A percentile compares a stretch with the other conserved stretches of the same genome.
Conservation (phyloP, 1,140 invertebrate species). For the Drosophila guanche region DNA sequence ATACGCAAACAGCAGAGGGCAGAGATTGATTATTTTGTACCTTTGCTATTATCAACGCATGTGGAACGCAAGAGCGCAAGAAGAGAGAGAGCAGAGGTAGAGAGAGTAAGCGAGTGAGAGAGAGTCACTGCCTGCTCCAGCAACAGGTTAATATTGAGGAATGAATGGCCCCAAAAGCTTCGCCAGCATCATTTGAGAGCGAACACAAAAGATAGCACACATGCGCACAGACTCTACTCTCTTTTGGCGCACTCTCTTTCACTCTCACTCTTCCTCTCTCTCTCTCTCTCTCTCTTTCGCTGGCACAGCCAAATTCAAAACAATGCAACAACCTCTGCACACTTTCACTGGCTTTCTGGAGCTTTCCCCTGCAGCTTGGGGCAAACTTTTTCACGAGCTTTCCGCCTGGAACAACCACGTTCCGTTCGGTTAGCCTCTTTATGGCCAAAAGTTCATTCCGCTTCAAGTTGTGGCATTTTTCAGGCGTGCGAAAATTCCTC, state of each 20-base stretch:
- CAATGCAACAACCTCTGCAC: slow-evolving; percentile 74
- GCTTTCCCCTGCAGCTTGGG: slow-evolving; percentile 2
- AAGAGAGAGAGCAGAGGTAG: background rate
- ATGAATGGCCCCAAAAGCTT: slow-evolving; percentile 35
- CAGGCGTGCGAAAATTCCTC: slow-evolving; percentile 60
- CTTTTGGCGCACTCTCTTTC: slow-evolving; percentile 8
- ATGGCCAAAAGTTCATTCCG: slow-evolving; percentile 57
- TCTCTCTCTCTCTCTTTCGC: slow-evolving; percentile 10
- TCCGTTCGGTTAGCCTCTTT: slow-evolving; percentile 38
- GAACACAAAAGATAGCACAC: slow-evolving; percentile 27
- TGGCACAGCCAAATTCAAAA: slow-evolving; percentile 32
- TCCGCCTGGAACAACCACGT: background rate
- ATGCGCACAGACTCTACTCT: slow-evolving; percentile 32
- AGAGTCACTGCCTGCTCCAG: slow-evolving; percentile 37
- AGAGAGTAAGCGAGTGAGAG: slow-evolving; percentile 3
- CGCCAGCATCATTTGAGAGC: slow-evolving; percentile 9
- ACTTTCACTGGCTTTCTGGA: slow-evolving; percentile 62
- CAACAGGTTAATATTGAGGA: slow-evolving; percentile 72
- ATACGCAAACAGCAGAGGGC: slow-evolving; percentile 15
- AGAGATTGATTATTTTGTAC: slow-evolving; percentile 55
- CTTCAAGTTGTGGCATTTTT: slow-evolving; percentile 70
- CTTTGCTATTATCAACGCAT: slow-evolving; percentile 28
- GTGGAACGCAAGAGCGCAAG: background rate
- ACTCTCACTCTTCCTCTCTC: background rate
- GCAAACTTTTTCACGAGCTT: slow-evolving; percentile 51